A percentile compares a stretch with the other conserved stretches of the same genome.
phyloP scores from a whole-genome alignment of 2,113 vertebrate genomes.

The Periophthalmodon schlosseri region DNA sequence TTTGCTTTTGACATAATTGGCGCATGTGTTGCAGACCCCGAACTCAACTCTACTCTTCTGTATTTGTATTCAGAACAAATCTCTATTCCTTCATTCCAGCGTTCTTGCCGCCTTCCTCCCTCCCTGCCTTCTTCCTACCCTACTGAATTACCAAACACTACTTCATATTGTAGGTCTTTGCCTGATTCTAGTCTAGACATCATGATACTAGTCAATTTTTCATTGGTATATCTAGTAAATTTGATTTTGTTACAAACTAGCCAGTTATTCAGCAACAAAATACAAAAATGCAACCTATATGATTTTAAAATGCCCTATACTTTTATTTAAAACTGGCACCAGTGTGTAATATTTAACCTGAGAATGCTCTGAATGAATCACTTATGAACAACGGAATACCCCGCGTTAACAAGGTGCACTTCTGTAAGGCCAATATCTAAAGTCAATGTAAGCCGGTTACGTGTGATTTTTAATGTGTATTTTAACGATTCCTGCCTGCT shows the following conservation, averaged over 20 bases:
- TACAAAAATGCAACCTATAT: too few relatives aligned
- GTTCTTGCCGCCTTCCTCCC: conserved; percentile 7
- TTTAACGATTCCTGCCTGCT: conserved; percentile 24
- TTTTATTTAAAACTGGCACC: too few relatives aligned
- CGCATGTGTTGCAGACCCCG: conserved; percentile 8
- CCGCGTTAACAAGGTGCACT: background rate
- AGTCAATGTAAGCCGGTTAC: background rate
- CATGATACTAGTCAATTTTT: conserved; percentile 2
- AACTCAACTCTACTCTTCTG: conserved; percentile 2
- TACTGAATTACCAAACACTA: conserved; percentile 29
- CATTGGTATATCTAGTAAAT: too few relatives aligned
- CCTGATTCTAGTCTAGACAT: conserved; percentile 29
- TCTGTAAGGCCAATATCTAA: background rate
- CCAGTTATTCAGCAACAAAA: too few relatives aligned
- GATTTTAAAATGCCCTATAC: too few relatives aligned
- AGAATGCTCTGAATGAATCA: background rate
- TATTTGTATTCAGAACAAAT: conserved; percentile 22
- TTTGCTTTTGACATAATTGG: background rate
- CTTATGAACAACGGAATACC: background rate
- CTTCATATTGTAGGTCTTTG: background rate
- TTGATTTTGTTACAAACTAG: background rate
- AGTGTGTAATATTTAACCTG: background rate
- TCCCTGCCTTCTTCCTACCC: conserved; percentile 12
- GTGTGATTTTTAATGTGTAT: conserved; percentile 27
- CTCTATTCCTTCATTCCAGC: background rate